Percentiles rank a stretch among this genome's conserved stretches.
These are phyloP conservation scores for Trissoscelio sp. DNA, from an alignment of 2,888 invertebrate species.

Conservation along the genomic window DNA sequence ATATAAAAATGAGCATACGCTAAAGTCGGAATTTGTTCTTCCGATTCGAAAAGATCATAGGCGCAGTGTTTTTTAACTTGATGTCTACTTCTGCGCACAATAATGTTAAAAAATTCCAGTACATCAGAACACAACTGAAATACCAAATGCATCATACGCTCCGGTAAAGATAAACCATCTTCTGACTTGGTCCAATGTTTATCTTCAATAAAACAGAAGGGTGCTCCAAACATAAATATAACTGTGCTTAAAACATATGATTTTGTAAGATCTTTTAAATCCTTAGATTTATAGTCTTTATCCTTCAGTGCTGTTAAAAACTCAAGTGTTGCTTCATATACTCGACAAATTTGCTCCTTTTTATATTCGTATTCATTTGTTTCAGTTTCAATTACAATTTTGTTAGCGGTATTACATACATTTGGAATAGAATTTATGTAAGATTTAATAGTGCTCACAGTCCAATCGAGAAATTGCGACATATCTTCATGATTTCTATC, in stretches of 20 bases:
- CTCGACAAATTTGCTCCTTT: slow-evolving; percentile 1
- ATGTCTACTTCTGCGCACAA: slow-evolving; percentile 24
- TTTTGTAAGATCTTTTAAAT: not conserved
- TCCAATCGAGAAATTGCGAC: slow-evolving; percentile 55
- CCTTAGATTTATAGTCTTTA: not conserved
- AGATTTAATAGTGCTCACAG: slow-evolving; percentile 59
- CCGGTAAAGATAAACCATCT: not conserved
- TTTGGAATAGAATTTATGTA: slow-evolving; percentile 39
- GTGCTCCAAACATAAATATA: slow-evolving; percentile 60
- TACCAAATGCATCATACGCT: slow-evolving; percentile 22
- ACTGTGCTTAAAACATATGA: slow-evolving; percentile 39
- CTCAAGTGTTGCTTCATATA: slow-evolving; percentile 40
- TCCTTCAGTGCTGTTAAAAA: slow-evolving; percentile 37
- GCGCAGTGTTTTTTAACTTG: not conserved
- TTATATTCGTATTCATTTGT: slow-evolving; percentile 21
- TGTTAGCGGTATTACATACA: not conserved
- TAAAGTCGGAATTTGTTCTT: too few relatives aligned
- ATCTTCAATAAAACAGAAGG: slow-evolving; percentile 44
- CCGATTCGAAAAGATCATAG: slow-evolving; percentile 46
- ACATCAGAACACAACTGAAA: slow-evolving; percentile 24
- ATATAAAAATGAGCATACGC: too few relatives aligned
- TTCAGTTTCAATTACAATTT: not conserved
- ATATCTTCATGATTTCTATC: slow-evolving; percentile 8
- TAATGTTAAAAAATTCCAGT: slow-evolving; percentile 22
- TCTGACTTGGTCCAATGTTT: not conserved